Evolutionary conservation across 1,140 invertebrate species (phyloP), one percentile per base, ranked within the genome.

Genomic region (Eriocheir sinensis): DNA sequence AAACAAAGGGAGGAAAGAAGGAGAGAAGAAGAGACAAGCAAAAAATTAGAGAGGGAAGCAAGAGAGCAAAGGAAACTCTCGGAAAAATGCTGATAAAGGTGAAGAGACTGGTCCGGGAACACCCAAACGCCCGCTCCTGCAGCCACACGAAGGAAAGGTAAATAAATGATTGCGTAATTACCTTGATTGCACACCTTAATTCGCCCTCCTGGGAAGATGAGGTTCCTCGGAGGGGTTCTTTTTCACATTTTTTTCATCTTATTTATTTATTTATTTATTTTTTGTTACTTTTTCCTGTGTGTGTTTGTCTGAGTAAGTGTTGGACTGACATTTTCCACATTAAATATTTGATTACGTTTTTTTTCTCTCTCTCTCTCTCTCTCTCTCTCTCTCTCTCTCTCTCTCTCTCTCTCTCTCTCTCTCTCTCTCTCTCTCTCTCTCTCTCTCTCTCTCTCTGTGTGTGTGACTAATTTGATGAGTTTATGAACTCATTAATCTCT

Each of bases 361-460:
- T n/a, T 72, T 4, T n/a, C n/a, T 21, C 3, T 72, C 60, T 72
- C 60, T 72, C 60, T 48, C 44, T 48, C 44, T 48, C 44, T 48
- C 44, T 48, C 44, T 72, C 60, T 72, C 60, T 60, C 53, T 60
- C 53, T 60, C 53, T 60, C 53, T 60, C 53, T 60, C 53, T 60
- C 53, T 60, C 53, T 60, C 53, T 60, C 53, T 60, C 53, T 60
- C 53, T 60, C 53, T 60, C 53, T 60, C 53, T 60, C 53, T 60
- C 53, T 60, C 53, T 60, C 53, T 60, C 53, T 60, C 53, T 60
- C 53, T 60, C 53, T 72, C 60, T 72, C 60, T 72, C 60, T 72
- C 60, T 72, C 60, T 72, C 60, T 72, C 60, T 72, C 60, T 72
- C 60, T 72, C 60, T 72, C 60, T 72, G n/a, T n/a, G n/a, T n/a